Percentiles rank a stretch among this genome's conserved stretches.
Conservation (phyloP, 2,113 vertebrate genomes). For the Phrynocephalus versicolor region DNA sequence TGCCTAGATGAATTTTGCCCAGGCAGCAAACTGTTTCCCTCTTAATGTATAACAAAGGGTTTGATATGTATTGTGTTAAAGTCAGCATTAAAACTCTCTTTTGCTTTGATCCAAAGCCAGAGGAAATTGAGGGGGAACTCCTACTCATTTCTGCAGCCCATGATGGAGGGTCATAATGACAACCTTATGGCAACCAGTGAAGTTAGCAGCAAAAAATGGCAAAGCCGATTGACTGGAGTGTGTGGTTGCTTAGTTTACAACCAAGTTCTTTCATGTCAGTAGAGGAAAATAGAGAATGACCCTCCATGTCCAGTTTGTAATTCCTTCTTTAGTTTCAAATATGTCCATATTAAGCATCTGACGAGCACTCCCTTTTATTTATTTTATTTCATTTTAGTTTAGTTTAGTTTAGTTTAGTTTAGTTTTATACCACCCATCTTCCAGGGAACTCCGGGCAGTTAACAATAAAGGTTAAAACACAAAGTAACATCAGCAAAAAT, state of each 20-base stretch:
- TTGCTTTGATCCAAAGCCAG: conserved; percentile 8
- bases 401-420: too few relatives aligned
- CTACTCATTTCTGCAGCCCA: not conserved
- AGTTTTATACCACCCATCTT: too few relatives aligned
- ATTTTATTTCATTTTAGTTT: too few relatives aligned
- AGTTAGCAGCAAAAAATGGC: not conserved
- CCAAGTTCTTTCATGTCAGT: not conserved
- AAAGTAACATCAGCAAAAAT: too few relatives aligned
- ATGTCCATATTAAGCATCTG: too few relatives aligned
- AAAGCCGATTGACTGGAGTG: not conserved
- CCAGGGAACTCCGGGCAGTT: too few relatives aligned
- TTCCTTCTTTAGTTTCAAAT: not conserved
- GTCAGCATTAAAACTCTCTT: not conserved
- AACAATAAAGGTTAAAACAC: too few relatives aligned
- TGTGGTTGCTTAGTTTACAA: not conserved
- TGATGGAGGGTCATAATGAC: not conserved
- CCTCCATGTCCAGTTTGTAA: not conserved
- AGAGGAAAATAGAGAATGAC: not conserved
- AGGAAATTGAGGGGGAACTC: not conserved
- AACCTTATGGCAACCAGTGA: not conserved
- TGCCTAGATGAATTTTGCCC: not conserved
- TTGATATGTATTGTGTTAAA: not conserved
- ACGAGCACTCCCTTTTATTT: not conserved
- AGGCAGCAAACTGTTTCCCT: not conserved
- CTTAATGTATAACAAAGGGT: not conserved